phyloP scores from a whole-genome alignment of 1,140 invertebrate genomes.

The Scaptomyza montana region DNA sequence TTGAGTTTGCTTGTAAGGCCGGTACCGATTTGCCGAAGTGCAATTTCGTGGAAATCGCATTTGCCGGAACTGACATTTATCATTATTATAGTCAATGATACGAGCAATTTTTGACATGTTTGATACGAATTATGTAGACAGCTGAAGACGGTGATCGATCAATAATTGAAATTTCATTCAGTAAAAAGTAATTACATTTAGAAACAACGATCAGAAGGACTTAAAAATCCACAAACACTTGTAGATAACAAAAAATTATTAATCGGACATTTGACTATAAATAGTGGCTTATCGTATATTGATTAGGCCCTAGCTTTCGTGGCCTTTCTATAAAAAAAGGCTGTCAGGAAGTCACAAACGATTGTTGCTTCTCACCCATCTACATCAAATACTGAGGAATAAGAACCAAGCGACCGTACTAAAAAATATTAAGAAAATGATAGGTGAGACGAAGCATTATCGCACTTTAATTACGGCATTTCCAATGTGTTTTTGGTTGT shows the following conservation, averaged over 20 bases:
- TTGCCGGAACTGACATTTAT: conserved; percentile 30
- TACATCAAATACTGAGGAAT: conserved; percentile 2
- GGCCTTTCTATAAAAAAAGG: background rate
- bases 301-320: background rate
- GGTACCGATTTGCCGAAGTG: background rate
- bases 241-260: conserved; percentile 15
- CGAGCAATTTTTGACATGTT: conserved; percentile 12
- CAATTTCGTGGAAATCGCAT: background rate
- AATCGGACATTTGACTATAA: conserved; percentile 6
- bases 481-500: conserved; percentile 14
- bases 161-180: conserved; percentile 55
- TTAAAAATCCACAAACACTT: conserved; percentile 30
- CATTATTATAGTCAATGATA: conserved; percentile 5
- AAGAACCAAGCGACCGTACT: background rate
- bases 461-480: conserved; percentile 63
- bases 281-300: background rate
- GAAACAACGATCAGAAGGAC: conserved; percentile 25
- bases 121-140: conserved; percentile 50
- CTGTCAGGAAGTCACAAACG: background rate
- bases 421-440: conserved; percentile 35
- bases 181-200: conserved; percentile 62
- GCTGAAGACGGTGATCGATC: conserved; percentile 36
- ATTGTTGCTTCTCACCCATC: background rate
- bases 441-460: conserved; percentile 39
- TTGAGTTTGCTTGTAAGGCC: too few species aligned